Conservation (phyloP, 1,140 invertebrate genomes). For the Microplitis demolitor region DNA sequence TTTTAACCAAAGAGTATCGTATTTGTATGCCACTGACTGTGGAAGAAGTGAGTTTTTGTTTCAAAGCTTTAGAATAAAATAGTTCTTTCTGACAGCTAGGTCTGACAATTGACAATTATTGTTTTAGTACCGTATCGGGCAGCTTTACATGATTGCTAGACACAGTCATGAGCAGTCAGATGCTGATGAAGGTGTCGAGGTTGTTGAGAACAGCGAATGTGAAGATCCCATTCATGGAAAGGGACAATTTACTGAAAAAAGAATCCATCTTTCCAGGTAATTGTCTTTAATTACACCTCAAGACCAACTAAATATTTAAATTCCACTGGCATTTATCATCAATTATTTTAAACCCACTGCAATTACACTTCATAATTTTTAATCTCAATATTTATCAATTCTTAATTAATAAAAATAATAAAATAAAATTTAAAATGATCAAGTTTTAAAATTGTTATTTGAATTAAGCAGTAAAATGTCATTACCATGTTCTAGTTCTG, state of each 20-base stretch:
- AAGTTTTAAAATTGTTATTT: no score
- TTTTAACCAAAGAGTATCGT: slow-evolving; percentile 86
- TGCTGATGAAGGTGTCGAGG: slow-evolving; percentile 90
- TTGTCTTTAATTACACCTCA: neutral
- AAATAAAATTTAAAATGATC: no score
- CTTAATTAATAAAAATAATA: neutral
- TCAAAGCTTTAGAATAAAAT: no score
- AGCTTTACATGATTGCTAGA: slow-evolving; percentile 93
- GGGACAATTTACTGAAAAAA: slow-evolving; percentile 90
- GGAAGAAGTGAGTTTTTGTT: slow-evolving; percentile 74
- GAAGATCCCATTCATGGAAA: slow-evolving; percentile 79
- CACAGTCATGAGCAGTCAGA: slow-evolving; percentile 90
- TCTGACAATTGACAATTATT: slow-evolving; percentile 22
- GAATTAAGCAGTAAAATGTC: neutral
- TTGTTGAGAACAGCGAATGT: slow-evolving; percentile 81
- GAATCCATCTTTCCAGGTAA: slow-evolving; percentile 88
- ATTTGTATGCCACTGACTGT: slow-evolving; percentile 91
- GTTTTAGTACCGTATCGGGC: slow-evolving; percentile 84
- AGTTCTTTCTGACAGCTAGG: slow-evolving; percentile 24
- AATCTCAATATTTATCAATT: neutral
- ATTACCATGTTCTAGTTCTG: slow-evolving; percentile 21
- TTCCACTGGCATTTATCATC: no score
- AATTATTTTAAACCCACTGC: neutral
- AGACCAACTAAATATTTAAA: no score
- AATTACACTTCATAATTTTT: neutral